Percentiles rank a stretch among this genome's conserved stretches.
Conservation (phyloP, 2,113 vertebrate genomes). For the Oreochromis spilurus region DNA sequence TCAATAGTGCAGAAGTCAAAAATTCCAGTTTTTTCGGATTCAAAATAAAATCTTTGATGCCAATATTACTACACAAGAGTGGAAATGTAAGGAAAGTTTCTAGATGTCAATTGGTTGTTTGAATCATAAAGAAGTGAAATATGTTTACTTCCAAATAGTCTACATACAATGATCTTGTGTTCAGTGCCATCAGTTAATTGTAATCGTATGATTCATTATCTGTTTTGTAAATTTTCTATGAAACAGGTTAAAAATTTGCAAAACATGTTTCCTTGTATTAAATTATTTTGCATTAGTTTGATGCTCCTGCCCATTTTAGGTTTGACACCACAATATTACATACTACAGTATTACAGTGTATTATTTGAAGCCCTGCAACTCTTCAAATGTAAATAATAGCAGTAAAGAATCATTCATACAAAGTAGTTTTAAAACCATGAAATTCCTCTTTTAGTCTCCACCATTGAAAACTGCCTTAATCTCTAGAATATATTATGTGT, state of each 20-base stretch:
- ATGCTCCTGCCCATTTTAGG: not conserved
- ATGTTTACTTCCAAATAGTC: not conserved
- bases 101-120: not conserved
- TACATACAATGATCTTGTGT: not conserved
- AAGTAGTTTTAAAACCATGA: not conserved
- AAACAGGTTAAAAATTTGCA: accelerated
- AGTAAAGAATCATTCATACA: not conserved
- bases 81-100: not conserved
- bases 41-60: not conserved
- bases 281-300: not conserved
- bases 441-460: not conserved
- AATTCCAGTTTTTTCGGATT: not conserved
- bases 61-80: not conserved
- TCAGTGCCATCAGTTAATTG: not conserved
- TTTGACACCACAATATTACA: not conserved
- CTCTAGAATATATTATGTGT: not conserved
- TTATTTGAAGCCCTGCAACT: not conserved
- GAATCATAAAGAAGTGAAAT: not conserved
- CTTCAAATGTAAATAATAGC: not conserved
- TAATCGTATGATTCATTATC: not conserved
- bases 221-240: not conserved
- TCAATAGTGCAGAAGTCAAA: not conserved
- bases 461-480: not conserved
- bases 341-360: not conserved
- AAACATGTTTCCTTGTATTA: not conserved